Evolutionary conservation across 2,113 vertebrate genomes (phyloP), one percentile per base, ranked within the genome.

Genomic region (Chamaetylas fuelleborni): DNA sequence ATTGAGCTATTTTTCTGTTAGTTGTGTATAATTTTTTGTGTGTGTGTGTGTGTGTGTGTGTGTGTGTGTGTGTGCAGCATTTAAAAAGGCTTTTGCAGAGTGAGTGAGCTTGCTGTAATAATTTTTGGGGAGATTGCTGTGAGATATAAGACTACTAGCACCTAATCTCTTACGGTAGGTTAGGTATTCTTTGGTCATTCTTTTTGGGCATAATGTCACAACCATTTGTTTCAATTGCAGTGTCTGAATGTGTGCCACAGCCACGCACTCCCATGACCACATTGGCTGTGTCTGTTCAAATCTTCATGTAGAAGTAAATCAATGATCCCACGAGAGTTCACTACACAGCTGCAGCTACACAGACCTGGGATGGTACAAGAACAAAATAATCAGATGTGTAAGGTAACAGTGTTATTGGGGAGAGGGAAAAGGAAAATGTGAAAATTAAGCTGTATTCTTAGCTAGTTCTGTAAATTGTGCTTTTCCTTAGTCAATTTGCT

Each of bases 141-240:
- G 23, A 77, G 14, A 33, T 33, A 40, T 4, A 82, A 61, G 33
- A 12, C 33, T 53, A 72, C 19, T 64, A 64, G 65, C 33, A 57
- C 17, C 31, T 58, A 66, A 54, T 19, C 9, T 67, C 42, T 73
- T 60, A 17, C 2, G 9, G 62, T 62, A 85, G 48, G 29, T 47
- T 91, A 73, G 28, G 76, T 90, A 74, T 88, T 93, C 83, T 86
- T 87, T 92, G 10, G 47, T 84, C 72, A 65, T 73, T 90, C 26
- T 61, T 83, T 90, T 89, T 12, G 45, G 24, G 12, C 6, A 17
- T 19, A 22, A 67, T 11, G 14, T 22, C 56, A 70, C 8, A n/a
- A 16, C 3, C 9, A 29, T 54, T 82, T 62, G 17, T 73, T 70
- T 62, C 51, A n/a, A 19, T 6, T 12, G 18, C 18, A 54, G 25